Conservation (phyloP, 1,140 invertebrate species). For the Cecropterus lyciades region DNA sequence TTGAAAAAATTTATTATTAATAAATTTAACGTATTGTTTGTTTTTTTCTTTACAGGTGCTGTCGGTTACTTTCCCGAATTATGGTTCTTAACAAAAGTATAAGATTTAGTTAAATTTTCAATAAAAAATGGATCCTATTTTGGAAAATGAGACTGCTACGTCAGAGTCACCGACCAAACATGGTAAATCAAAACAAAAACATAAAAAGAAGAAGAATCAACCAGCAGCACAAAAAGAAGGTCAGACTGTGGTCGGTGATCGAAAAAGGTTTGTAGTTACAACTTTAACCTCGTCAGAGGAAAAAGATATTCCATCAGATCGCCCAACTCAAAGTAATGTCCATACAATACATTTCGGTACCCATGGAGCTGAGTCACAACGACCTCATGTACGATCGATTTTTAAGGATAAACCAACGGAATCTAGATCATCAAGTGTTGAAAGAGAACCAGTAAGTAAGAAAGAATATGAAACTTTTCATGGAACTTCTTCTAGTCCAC, state of each 20-base stretch:
- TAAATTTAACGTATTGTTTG: slow-evolving; percentile 7
- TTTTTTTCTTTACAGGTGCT: slow-evolving; percentile 66
- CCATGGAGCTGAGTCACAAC: slow-evolving; percentile 73
- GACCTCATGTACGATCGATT: slow-evolving; percentile 74
- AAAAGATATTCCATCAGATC: slow-evolving; percentile 57
- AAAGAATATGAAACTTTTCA: slow-evolving; percentile 82
- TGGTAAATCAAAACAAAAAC: slow-evolving; percentile 72
- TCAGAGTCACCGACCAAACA: slow-evolving; percentile 67
- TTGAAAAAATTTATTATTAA: no score
- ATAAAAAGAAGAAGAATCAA: slow-evolving; percentile 72
- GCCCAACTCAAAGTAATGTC: slow-evolving; percentile 65
- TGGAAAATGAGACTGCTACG: slow-evolving; percentile 78
- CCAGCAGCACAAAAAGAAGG: slow-evolving; percentile 57
- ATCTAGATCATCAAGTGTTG: slow-evolving; percentile 67
- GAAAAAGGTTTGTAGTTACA: slow-evolving; percentile 75
- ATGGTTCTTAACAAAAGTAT: slow-evolving; percentile 63
- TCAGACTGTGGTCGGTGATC: slow-evolving; percentile 72
- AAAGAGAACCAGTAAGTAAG: slow-evolving; percentile 60
- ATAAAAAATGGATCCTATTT: slow-evolving; percentile 76
- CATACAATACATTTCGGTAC: slow-evolving; percentile 80
- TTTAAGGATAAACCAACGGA: slow-evolving; percentile 73
- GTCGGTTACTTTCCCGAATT: slow-evolving; percentile 51
- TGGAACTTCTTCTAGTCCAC: slow-evolving; percentile 78
- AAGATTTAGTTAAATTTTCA: slow-evolving; percentile 46
- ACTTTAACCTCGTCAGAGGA: slow-evolving; percentile 67